Conservation (phyloP, 2,797 vertebrate species). For the Tenualosa ilisha region DNA sequence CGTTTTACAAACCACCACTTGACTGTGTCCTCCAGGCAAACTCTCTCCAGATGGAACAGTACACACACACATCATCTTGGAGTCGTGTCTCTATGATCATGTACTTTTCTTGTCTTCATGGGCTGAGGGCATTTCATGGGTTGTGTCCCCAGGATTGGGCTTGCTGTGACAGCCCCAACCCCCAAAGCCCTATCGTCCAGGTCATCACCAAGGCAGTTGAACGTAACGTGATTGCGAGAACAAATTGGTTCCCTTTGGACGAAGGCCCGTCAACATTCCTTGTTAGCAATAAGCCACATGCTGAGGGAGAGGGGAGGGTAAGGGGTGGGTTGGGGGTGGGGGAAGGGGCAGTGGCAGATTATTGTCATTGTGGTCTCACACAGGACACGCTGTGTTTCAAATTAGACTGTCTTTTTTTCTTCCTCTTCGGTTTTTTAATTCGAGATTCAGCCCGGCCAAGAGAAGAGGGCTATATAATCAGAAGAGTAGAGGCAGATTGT, state of each 20-base stretch:
- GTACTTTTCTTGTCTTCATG: not conserved
- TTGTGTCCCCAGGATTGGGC: not conserved
- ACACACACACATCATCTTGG: not conserved
- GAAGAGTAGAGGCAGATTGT: slow-evolving; percentile 18
- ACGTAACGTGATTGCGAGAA: slow-evolving; percentile 16
- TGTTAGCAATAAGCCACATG: slow-evolving; percentile 21
- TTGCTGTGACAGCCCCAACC: not conserved
- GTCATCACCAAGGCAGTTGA: not conserved
- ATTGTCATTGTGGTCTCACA: slow-evolving; percentile 17
- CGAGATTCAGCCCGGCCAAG: not conserved
- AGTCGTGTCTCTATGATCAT: not conserved
- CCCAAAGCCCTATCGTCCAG: not conserved
- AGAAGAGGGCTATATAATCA: slow-evolving; percentile 21
- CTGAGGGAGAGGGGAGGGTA: not conserved
- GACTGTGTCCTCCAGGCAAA: not conserved
- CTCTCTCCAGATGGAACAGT: not conserved
- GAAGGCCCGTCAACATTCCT: slow-evolving; percentile 18
- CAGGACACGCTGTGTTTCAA: slow-evolving; percentile 21
- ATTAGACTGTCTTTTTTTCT: not conserved
- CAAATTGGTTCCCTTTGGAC: slow-evolving; percentile 37
- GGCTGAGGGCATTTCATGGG: slow-evolving; percentile 4
- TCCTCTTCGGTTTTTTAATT: not conserved
- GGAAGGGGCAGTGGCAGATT: not conserved
- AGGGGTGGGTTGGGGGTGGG: too few species aligned
- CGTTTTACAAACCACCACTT: not conserved